Percentiles rank a stretch among this genome's conserved stretches.
phyloP scores from a whole-genome alignment of 1,140 invertebrate genomes.

The Drosophila simulans region DNA sequence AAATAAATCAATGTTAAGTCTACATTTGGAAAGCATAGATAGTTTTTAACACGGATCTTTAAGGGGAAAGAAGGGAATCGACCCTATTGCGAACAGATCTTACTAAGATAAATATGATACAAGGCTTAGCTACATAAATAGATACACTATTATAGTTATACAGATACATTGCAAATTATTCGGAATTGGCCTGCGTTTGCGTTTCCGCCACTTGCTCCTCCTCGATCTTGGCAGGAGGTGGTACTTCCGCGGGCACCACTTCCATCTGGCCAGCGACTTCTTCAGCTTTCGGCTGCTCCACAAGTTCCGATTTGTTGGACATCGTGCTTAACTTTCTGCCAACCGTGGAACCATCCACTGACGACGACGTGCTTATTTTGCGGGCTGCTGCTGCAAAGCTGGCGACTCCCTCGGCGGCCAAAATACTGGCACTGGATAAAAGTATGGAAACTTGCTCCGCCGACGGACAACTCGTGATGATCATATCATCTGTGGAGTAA shows the following conservation, averaged over 20 bases:
- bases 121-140: slow-evolving; percentile 52
- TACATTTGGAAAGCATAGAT: slow-evolving; percentile 60
- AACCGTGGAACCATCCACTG: slow-evolving; percentile 35
- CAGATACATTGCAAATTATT: slow-evolving; percentile 48
- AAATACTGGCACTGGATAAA: slow-evolving; percentile 90
- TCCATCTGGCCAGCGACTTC: slow-evolving; percentile 18
- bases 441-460: slow-evolving; percentile 96
- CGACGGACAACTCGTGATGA: slow-evolving; percentile 94
- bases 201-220: not conserved
- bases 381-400: slow-evolving; percentile 71
- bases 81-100: slow-evolving; percentile 16
- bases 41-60: slow-evolving; percentile 10
- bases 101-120: slow-evolving; percentile 45
- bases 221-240: slow-evolving; percentile 4
- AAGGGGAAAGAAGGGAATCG: slow-evolving; percentile 6
- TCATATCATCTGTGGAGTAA: slow-evolving; percentile 92
- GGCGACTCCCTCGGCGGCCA: slow-evolving; percentile 83
- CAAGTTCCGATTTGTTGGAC: slow-evolving; percentile 42
- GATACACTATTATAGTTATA: slow-evolving; percentile 42
- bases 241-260: slow-evolving; percentile 11
- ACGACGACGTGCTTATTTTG: slow-evolving; percentile 77
- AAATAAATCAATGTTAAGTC: slow-evolving; percentile 68
- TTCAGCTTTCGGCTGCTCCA: slow-evolving; percentile 30
- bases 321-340: slow-evolving; percentile 59
- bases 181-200: slow-evolving; percentile 8